Percentiles rank a stretch among this genome's conserved stretches.
phyloP scores from a whole-genome alignment of 2,113 vertebrate species.

The Aphyosemion australe region DNA sequence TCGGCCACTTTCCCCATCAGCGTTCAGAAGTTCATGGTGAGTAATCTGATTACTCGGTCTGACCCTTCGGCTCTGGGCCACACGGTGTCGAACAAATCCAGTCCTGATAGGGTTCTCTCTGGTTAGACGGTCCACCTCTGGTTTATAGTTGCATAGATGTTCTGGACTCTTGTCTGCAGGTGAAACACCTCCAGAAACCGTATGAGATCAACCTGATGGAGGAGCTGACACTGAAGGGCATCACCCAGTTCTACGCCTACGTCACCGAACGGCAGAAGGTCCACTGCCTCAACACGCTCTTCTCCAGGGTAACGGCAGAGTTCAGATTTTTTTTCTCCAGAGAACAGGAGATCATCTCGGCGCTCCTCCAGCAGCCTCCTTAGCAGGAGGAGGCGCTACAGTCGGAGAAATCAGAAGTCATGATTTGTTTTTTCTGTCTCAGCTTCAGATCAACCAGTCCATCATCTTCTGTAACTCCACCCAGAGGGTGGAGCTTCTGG shows the following conservation, averaged over 20 bases:
- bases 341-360: no score
- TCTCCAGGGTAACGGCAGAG: conserved; percentile 80
- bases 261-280: conserved; percentile 83
- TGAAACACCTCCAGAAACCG: conserved; percentile 81
- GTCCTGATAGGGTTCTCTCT: no score
- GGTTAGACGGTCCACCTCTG: no score
- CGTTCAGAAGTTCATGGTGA: conserved; percentile 85
- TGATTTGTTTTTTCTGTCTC: background rate
- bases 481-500: conserved; percentile 82
- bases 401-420: background rate
- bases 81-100: no score
- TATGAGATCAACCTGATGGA: conserved; percentile 87
- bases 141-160: no score
- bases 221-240: conserved; percentile 84
- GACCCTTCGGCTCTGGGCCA: background rate
- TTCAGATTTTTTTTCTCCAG: no score
- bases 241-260: conserved; percentile 83
- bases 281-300: conserved; percentile 84
- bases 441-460: conserved; percentile 85
- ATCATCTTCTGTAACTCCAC: conserved; percentile 86
- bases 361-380: background rate
- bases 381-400: background rate
- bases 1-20: conserved; percentile 84
- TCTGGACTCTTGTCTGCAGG: conserved; percentile 56
- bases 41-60: conserved; percentile 1